phyloP scores from a whole-genome alignment of 2,888 invertebrate genomes.

The Drosophila cyrtoloma region DNA sequence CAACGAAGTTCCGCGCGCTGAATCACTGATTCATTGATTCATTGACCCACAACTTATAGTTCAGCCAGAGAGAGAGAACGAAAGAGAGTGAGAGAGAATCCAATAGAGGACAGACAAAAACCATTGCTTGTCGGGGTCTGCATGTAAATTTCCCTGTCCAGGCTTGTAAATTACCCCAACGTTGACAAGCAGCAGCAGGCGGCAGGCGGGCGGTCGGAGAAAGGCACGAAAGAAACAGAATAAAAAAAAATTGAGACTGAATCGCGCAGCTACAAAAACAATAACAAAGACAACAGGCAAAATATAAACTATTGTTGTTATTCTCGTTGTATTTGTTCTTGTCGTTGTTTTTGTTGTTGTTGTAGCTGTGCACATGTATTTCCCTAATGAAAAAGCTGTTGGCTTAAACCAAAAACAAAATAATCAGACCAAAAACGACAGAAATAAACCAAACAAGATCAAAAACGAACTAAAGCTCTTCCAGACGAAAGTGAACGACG shows the following conservation, averaged over 20 bases:
- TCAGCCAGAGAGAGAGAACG: conserved; percentile 19
- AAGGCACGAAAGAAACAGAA: conserved; percentile 20
- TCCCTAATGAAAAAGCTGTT: conserved; percentile 68
- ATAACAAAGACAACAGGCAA: conserved; percentile 44
- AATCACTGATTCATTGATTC: conserved; percentile 58
- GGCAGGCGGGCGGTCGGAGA: neutral
- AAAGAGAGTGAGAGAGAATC: no score
- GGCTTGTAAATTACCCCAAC: conserved; percentile 70
- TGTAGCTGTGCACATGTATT: conserved; percentile 54
- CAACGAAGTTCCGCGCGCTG: conserved; percentile 40
- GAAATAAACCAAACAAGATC: conserved; percentile 43
- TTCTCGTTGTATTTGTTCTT: conserved; percentile 6
- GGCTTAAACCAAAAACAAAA: conserved; percentile 57
- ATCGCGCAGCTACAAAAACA: conserved; percentile 67
- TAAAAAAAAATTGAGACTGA: conserved; percentile 53
- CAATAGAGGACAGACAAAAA: conserved; percentile 35
- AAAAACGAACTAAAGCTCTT: conserved; percentile 17
- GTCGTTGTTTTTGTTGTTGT: conserved; percentile 25
- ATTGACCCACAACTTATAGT: conserved; percentile 68
- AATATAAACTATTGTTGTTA: conserved; percentile 53
- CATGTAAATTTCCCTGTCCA: conserved; percentile 66
- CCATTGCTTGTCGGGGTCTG: conserved; percentile 34
- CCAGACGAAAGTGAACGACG: neutral
- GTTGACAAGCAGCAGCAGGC: conserved; percentile 46
- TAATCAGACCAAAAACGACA: conserved; percentile 56